A percentile compares a stretch with the other conserved stretches of the same genome.
phyloP scores from a whole-genome alignment of 2,113 vertebrate genomes.

The Microcebus griseorufus region DNA sequence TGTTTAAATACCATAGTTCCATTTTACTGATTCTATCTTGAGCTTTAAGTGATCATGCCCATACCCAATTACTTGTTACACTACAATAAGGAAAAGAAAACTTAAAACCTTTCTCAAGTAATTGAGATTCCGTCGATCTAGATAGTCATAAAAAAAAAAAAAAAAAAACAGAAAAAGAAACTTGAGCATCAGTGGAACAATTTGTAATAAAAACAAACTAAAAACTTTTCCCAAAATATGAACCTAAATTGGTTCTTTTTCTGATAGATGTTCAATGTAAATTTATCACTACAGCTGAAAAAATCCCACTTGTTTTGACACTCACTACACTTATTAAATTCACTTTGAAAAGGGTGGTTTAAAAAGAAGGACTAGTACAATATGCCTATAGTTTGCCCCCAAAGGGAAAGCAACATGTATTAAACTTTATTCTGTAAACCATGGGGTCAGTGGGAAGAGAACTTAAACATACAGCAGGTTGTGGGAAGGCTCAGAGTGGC shows the following conservation, averaged over 20 bases:
- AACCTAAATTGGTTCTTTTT: not conserved
- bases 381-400: not conserved
- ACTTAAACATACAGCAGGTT: not conserved
- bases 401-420: not conserved
- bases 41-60: not conserved
- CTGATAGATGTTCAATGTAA: not conserved
- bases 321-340: not conserved
- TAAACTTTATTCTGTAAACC: not conserved
- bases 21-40: constrained; percentile 23
- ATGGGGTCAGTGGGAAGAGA: not conserved
- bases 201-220: not conserved
- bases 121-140: not conserved
- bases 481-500: too few relatives aligned
- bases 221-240: not conserved
- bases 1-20: constrained; percentile 38
- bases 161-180: not conserved
- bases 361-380: not conserved
- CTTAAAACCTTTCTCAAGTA: constrained; percentile 27
- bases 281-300: not conserved
- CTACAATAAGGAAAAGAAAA: not conserved
- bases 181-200: not conserved
- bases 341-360: not conserved
- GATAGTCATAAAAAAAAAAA: not conserved
- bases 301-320: not conserved
- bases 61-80: not conserved